Evolutionary conservation across 2,888 invertebrate species (phyloP), one percentile per base, ranked within the genome.

Genomic region (Dromius quadrimaculatus): DNA sequence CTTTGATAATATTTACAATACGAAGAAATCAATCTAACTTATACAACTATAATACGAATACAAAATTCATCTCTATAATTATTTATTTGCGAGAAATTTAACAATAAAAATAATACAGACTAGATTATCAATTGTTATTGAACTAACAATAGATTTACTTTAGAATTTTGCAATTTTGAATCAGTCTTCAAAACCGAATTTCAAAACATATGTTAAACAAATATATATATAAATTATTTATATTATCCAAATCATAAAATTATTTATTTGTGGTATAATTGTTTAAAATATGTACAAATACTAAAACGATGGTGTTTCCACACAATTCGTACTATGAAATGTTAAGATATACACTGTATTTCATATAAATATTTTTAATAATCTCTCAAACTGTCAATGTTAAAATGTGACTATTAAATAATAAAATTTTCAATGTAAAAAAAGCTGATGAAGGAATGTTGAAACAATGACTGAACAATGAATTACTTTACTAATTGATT

Each of bases 251-350:
- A 47, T 6, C 2, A 47, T 22, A 6, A 19, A 45, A 45, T 45
- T 13, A 20, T 45, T 45, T 50, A 11, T 11, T 4, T 17, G 13
- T 43, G 43, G 43, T 61, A 41, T 41, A 61, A 62, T n/a, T 41
- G 23, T 45, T 47, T 64, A 65, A 65, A 65, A 54, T 66, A 57
- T 66, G 66, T 66, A 66, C 66, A 66, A 66, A 66, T 66, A 66
- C 54, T 66, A 66, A 66, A 66, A 66, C 66, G 66, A 38, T 11
- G n/a, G 64, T 64, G 64, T 64, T 47, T n/a, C 32, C 9, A 45
- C 34, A 63, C 32, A 64, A 34, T 34, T 64, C 64, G 34, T 64
- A 64, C 64, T 64, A 64, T 59, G 34, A 59, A 63, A 45, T 64
- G 64, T 64, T 64, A 64, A 64, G 47, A 64, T 64, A 64, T 64